Evolutionary conservation across 2,113 vertebrate species (phyloP), one percentile per base, ranked within the genome.

Genomic region (Pheucticus melanocephalus): DNA sequence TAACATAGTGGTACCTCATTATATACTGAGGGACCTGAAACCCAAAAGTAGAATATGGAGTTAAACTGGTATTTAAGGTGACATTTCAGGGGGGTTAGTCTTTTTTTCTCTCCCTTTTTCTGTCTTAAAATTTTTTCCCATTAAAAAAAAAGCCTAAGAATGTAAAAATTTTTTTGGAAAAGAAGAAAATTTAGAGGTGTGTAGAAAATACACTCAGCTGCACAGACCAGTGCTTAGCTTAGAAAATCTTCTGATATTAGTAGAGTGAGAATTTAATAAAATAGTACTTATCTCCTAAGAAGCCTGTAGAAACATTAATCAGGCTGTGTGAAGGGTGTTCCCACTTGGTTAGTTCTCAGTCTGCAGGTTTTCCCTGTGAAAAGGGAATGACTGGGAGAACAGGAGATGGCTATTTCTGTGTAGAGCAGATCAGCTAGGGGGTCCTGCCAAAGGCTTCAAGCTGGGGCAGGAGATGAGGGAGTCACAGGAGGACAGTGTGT

Each of bases 251-350:
- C 54, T 76, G 61, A 51, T 93, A 88, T 76, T 90, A 93, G 40
- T 25, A 39, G 53, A 90, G 61, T 31, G 24, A 91, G 40, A 93
- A 68, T 94, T 96, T 91, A 93, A 96, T 94, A 96, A 95, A 89
- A 95, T 57, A 57, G 48, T 77, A 25, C 80, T 94, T 92, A 86
- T 86, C 44, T 75, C 30, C 51, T 82, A 68, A 88, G 83, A 88
- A 81, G 5, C 30, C 39, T 37, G 17, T 28, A 82, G 53, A 65
- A 72, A 66, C 59, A 77, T 69, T 86, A 93, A 93, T 90, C 61
- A 72, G 40, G 15, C 25, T 80, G 17, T 33, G 16, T 27, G 69
- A 86, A 77, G 31, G 23, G 53, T 20, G n/a, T 53, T 79, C 50
- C 71, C 3, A 1, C 17, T 53, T 42, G 39, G 10, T 21, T 81